A percentile compares a stretch with the other conserved stretches of the same genome.
Conservation (phyloP, 2,113 vertebrate species). For the Gadus macrocephalus region DNA sequence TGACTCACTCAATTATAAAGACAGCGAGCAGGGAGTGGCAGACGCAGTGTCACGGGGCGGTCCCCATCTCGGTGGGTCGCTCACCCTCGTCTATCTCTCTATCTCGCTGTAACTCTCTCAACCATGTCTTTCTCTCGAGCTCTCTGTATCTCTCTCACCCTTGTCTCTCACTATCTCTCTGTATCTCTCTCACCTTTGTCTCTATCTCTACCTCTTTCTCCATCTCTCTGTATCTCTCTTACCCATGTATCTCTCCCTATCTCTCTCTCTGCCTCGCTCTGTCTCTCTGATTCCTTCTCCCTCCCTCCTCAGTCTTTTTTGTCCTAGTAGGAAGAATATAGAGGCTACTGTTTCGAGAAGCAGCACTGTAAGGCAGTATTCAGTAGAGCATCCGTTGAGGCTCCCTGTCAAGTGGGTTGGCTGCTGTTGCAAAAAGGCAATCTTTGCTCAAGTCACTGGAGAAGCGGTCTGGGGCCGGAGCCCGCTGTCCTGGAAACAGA, state of each 20-base stretch:
- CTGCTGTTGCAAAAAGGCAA: not conserved
- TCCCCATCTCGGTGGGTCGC: constrained; percentile 22
- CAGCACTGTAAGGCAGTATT: too few species aligned
- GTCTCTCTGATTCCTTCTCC: not conserved
- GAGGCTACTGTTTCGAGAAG: too few species aligned
- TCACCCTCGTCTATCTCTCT: constrained; percentile 1
- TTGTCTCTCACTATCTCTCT: not conserved
- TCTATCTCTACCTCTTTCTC: not conserved
- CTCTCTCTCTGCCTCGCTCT: not conserved
- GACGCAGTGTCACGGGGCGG: constrained; percentile 39
- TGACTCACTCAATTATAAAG: constrained; percentile 42
- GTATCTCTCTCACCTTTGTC: not conserved
- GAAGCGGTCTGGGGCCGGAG: not conserved
- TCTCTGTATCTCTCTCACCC: not conserved
- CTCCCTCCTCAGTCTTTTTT: not conserved
- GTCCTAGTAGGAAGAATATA: too few species aligned
- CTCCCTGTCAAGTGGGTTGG: not conserved
- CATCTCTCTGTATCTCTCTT: not conserved
- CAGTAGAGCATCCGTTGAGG: too few species aligned
- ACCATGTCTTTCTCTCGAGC: not conserved
- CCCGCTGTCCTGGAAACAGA: constrained; percentile 19
- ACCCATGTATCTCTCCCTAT: not conserved
- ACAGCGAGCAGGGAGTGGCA: constrained; percentile 53
- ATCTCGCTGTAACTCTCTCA: not conserved
- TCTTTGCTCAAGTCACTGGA: not conserved